Evolutionary conservation across 2,113 vertebrate species (phyloP), one percentile per base, ranked within the genome.

Genomic region (Corythornis vintsioides): DNA sequence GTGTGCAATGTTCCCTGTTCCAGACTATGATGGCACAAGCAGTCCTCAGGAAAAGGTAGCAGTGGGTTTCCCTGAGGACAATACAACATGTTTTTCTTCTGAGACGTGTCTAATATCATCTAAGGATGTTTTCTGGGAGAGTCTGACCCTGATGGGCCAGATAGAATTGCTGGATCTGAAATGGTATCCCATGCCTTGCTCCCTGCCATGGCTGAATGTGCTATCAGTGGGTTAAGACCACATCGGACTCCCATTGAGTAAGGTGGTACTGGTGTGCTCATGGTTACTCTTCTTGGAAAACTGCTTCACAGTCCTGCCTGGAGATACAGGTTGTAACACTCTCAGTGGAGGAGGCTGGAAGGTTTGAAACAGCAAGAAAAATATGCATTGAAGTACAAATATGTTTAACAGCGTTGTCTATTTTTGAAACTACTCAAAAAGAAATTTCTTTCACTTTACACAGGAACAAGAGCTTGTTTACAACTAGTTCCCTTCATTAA

Each of bases 301-400:
- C 6, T 48, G 31, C 31, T 77, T 79, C 47, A 61, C 25, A 24
- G 35, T n/a, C 18, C 82, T 89, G 85, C 38, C 47, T 18, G 17
- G 28, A 76, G n/a, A 50, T 50, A 9, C 29, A 65, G n/a, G 15
- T 28, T 88, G 21, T 42, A 85, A 57, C 13, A 31, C 14, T 75
- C 26, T 43, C 56, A 45, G 21, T 6, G 79, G 40, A 87, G 33
- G 28, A 95, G 60, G 43, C 50, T 88, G 38, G 1, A 5, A 61
- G 52, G 57, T 83, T 95, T 77, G 60, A 86, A 85, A 88, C 35
- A 87, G 15, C 21, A 71, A 38, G 38, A 35, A 83, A 94, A 94
- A 77, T 65, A n/a, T 56, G 40, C 48, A 45, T 15, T 72, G 56
- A 90, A 88, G 64, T 61, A 78, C 10, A 83, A 90, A 65, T 33